Evolutionary conservation across 2,797 vertebrate species (phyloP), one percentile per base, ranked within the genome.

Genomic region (Ctenochaetus hawaiiensis): DNA sequence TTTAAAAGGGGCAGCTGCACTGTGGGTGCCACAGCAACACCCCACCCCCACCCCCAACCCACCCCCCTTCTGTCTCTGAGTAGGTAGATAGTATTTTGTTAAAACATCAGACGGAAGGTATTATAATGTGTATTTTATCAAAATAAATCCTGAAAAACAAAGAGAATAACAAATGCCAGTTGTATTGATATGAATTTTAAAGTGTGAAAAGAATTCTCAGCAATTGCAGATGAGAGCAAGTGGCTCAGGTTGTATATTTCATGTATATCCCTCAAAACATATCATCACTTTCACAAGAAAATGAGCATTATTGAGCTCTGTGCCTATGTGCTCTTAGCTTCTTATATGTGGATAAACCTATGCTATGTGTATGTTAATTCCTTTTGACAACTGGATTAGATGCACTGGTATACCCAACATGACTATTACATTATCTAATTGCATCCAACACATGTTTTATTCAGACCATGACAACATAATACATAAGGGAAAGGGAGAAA

Each of bases 401-500:
- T 58, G 37, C 71, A 82, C 81, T 75, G 78, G 78, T 71, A 68
- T 83, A 78, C 71, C 59, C 53, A 83, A 86, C 75, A 90, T 85
- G 86, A 86, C 88, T 90, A 90, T 88, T 84, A 83, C 85, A 91
- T 87, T 88, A 90, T 89, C 79, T 89, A 85, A 90, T 85, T 91
- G 80, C 82, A 83, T 87, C 79, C 70, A 81, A 76, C 58, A 67
- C 66, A 87, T 91, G 69, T 83, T 82, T 91, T 86, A 92, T 93
- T 90, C 87, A 92, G 48, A 2, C 17, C 23, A 67, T 80, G 74
- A 74, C 85, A 91, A 80, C 64, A 73, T 72, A 59, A 82, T 86
- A 78, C 77, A 85, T 78, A 77, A 62, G 72, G 72, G 70, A 89
- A 78, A 77, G 65, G 71, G 89, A 87, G 45, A 54, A 39, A 86